Conservation (phyloP, 1,140 invertebrate species). For the Zaprionus tsacasi region DNA sequence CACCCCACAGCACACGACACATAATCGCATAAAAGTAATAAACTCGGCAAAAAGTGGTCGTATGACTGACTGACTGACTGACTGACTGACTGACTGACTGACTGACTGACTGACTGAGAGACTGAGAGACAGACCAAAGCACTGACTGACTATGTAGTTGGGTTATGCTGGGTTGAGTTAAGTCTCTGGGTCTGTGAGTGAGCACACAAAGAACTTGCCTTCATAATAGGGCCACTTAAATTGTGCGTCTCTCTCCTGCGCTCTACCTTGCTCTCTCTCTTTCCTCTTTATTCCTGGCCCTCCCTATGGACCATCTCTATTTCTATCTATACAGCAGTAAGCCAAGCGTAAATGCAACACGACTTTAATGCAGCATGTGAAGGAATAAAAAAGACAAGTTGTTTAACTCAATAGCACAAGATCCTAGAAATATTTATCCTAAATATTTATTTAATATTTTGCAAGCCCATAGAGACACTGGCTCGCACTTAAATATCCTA, state of each 20-base stretch:
- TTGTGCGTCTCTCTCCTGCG: conserved; percentile 16
- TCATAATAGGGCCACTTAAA: conserved; percentile 63
- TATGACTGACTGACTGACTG: conserved; percentile 59
- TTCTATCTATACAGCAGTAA: conserved; percentile 32
- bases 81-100: conserved; percentile 27
- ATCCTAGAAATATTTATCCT: conserved; percentile 13
- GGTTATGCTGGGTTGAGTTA: conserved; percentile 3
- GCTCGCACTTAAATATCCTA: neutral
- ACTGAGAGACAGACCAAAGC: neutral
- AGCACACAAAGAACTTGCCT: conserved; percentile 44
- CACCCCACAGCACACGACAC: conserved; percentile 57
- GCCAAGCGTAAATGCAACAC: conserved; percentile 71
- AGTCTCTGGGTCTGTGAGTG: neutral
- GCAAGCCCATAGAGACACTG: neutral
- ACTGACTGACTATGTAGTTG: conserved; percentile 22
- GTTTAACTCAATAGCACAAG: conserved; percentile 30
- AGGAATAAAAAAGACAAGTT: conserved; percentile 2
- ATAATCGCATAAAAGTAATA: conserved; percentile 82
- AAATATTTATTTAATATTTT: neutral
- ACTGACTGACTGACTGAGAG: conserved; percentile 16
- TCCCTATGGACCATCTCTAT: conserved; percentile 1
- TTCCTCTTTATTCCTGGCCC: neutral
- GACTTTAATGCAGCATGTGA: conserved; percentile 55
- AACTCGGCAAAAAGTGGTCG: conserved; percentile 72
- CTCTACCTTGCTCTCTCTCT: neutral